Base-by-base conservation (phyloP, 2,113 vertebrate genomes). In the Triplophysa tibetana region DNA sequence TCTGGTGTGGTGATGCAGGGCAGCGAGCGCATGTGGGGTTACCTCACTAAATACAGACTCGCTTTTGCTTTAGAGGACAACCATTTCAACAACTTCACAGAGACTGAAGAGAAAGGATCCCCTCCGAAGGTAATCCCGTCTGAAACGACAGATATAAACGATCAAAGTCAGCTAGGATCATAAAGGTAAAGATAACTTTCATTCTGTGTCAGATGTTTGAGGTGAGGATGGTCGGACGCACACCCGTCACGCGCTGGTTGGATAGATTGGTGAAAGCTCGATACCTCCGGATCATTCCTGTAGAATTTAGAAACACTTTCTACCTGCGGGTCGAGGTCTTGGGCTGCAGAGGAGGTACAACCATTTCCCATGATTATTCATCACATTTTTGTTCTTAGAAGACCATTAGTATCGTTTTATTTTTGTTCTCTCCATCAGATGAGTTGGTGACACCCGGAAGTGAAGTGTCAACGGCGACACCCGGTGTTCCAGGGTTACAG, bases 1-100 rank as follows among this genome's bases (percentile, higher is more conserved):
- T 93, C 93, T 0, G 94, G 93, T 0, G 81, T 95, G 43, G 88
- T 94, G 84, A 93, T 89, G 0, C 94, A 95, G 82, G 95, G 93
- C 11, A 93, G 92, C 19, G 86, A 90, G 3, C 88, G 82, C 11
- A 89, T 90, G 66, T 89, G 86, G 82, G 94, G 93, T 70, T 93
- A 88, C 78, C 79, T 95, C 81, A 89, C 87, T 24, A 90, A 89
- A 43, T 95, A 94, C 84, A 90, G 81, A 0, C 83, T 95, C 52
- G 87, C 89, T 12, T 94, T 92, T 4, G 92, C 92, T 12, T 70
- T 91, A 1, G 86, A 88, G 0, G 89, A 87, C 13, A 81, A 80
- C 69, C 81, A 81, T 75, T 95, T 93, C 65, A 87, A 72, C 16
- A 87, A 94, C 80, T 94, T 92, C 66, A 90, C 89, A 2, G 88